These are phyloP conservation scores for Sphyrna mokarran DNA, from an alignment of 2,113 vertebrate species.

Conservation along the genomic window DNA sequence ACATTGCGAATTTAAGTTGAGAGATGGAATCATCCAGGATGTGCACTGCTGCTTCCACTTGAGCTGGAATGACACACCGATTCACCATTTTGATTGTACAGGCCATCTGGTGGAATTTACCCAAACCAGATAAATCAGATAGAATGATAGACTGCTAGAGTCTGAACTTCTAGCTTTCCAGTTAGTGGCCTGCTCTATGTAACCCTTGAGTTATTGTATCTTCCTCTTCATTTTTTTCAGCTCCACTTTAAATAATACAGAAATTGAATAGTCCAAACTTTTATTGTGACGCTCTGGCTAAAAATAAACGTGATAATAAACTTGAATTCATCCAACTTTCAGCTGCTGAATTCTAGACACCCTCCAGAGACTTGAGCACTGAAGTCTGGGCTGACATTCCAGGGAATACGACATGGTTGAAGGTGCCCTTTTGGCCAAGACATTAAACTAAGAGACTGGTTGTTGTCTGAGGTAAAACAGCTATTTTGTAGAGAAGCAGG, in stretches of 20 bases:
- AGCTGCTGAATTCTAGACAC: background rate
- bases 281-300: background rate
- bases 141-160: background rate
- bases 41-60: too few species aligned
- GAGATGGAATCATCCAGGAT: background rate
- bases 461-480: too few species aligned
- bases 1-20: background rate
- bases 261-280: background rate
- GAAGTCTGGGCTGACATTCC: too few species aligned
- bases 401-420: background rate
- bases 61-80: background rate
- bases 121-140: background rate
- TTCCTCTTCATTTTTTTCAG: background rate
- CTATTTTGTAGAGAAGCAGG: too few species aligned
- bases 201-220: background rate
- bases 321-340: background rate
- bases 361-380: too few species aligned
- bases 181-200: background rate
- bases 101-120: background rate
- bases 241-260: background rate
- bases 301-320: background rate
- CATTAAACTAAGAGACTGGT: background rate
- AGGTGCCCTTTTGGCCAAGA: background rate
- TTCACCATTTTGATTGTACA: background rate
- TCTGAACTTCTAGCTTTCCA: background rate